Base-by-base conservation (phyloP, 2,888 invertebrate species). In the Chymomyza procnemis region DNA sequence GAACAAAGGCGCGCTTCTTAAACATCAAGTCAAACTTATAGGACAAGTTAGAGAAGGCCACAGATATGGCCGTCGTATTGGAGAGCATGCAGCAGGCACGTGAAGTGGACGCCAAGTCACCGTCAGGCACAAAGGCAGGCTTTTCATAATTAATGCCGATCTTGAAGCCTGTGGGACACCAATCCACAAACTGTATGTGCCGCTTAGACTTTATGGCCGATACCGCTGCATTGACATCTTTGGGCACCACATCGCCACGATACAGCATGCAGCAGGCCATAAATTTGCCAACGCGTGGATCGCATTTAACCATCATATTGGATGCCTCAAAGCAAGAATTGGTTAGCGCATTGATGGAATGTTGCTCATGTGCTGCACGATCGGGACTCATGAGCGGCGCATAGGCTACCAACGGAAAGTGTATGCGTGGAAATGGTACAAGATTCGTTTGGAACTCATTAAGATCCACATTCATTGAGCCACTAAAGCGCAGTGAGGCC, bases 81-180 rank as follows among this genome's bases (percentile, higher is more conserved):
- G 93, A 96, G 89, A 94, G 92, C 95, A 97, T 97, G 88, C 97
- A 97, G 30, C 96, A 96, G 47, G 97, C 97, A 74, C 97, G 93
- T 80, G 95, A 94, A 61, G 96, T 95, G 88, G 94, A 94, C 69
- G 97, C 96, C 86, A 96, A 91, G 91, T 96, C 96, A 0, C 95
- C 95, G 19, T 94, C 94, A 16, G 93, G 93, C 60, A 95, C 95
- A 65, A 94, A 94, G 1, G 95, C 94, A 0, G 97, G 97, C 19
- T 95, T 95, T 91, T 96, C 95, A 91, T 95, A 95, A 92, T 96
- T 96, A 84, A 96, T 96, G 74, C 96, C 96, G 26, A 95, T 95
- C 92, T 97, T 97, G 89, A 97, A 97, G 0, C 97, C 97, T 6
- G 97, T 97, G 2, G 97, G 97, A 89, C 97, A 96, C 97, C 97